These are phyloP conservation scores for Chalcosyrphus nemorum DNA, from an alignment of 2,888 invertebrate genomes.

Conservation along the genomic window DNA sequence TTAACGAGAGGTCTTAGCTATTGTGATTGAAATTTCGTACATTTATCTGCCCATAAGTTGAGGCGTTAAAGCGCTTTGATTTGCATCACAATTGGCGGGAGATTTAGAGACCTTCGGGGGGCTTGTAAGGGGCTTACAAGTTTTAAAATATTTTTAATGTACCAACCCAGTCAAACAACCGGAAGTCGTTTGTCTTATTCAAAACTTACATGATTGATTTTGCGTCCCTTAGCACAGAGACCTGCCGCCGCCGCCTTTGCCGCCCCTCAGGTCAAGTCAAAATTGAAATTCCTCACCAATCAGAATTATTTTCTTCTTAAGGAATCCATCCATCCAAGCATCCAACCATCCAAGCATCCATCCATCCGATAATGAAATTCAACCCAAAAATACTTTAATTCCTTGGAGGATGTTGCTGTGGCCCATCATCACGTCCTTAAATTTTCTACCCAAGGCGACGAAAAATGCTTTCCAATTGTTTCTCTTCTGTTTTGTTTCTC, in stretches of 20 bases:
- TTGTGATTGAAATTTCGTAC: slow-evolving; percentile 6
- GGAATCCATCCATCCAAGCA: neutral
- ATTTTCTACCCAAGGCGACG: slow-evolving; percentile 55
- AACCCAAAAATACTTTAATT: slow-evolving; percentile 25
- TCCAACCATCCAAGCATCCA: no score
- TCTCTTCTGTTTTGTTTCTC: neutral
- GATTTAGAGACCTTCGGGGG: no score
- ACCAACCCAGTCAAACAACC: neutral
- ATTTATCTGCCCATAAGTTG: neutral
- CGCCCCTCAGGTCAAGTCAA: neutral
- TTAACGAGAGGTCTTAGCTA: slow-evolving; percentile 18
- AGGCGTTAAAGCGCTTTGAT: neutral
- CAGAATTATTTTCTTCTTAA: neutral
- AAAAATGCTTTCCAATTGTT: slow-evolving; percentile 65
- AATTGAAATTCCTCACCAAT: slow-evolving; percentile 8
- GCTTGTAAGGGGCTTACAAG: neutral
- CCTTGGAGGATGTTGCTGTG: neutral
- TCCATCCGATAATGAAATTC: slow-evolving; percentile 10
- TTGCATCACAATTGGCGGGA: neutral
- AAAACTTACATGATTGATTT: neutral
- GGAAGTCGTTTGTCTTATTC: neutral
- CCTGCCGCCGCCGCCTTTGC: no score
- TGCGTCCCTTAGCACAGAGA: neutral
- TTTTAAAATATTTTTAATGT: neutral
- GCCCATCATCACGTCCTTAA: slow-evolving; percentile 54